A percentile compares a stretch with the other conserved stretches of the same genome.
These are phyloP conservation scores for Noctua janthe DNA, from an alignment of 2,888 invertebrate genomes.

Conservation along the genomic window DNA sequence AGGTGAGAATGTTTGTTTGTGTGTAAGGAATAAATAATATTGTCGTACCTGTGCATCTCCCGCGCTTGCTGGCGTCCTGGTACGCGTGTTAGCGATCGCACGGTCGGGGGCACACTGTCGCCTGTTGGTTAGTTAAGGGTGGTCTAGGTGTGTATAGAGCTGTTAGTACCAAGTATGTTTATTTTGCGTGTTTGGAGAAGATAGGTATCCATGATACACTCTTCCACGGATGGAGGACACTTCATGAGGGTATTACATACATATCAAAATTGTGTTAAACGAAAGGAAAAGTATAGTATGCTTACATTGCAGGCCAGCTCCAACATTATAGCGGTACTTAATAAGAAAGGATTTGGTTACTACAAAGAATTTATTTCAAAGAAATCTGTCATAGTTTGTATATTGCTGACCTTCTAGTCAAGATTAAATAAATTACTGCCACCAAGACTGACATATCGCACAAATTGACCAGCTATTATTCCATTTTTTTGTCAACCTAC, in stretches of 20 bases:
- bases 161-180: slow-evolving; percentile 65
- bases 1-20: slow-evolving; percentile 53
- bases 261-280: too few species aligned
- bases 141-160: slow-evolving; percentile 73
- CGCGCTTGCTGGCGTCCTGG: slow-evolving; percentile 62
- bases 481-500: background rate
- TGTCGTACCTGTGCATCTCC: slow-evolving; percentile 79
- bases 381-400: background rate
- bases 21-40: slow-evolving; percentile 52
- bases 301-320: background rate
- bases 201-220: background rate
- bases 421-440: background rate
- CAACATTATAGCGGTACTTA: background rate
- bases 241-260: too few species aligned
- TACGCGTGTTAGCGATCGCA: slow-evolving; percentile 71
- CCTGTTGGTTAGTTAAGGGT: slow-evolving; percentile 78
- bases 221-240: background rate
- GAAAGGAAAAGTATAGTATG: background rate
- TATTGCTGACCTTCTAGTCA: background rate
- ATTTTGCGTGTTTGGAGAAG: slow-evolving; percentile 3
- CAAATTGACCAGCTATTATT: background rate
- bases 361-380: background rate
- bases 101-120: slow-evolving; percentile 77
- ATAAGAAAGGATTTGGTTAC: background rate
- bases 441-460: background rate